Evolutionary conservation across 2,888 invertebrate genomes (phyloP).

Genomic region (Apotomis betuletana): DNA sequence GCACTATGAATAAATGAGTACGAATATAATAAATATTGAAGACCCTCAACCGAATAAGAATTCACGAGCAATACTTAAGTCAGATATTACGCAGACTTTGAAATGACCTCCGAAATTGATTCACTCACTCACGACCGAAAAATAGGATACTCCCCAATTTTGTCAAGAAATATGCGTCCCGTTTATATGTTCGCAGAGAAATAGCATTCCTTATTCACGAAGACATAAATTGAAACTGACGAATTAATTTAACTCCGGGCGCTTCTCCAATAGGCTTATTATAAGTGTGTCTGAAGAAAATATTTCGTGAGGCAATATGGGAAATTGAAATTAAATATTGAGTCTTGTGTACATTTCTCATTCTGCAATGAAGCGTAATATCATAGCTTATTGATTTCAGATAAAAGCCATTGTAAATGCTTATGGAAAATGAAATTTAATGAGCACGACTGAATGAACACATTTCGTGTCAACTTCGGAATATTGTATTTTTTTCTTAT

Average conservation of each 20-base stretch:
- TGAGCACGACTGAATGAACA: no score
- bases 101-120: constrained; percentile 24
- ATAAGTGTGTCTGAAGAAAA: constrained; percentile 11
- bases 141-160: constrained; percentile 26
- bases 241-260: constrained; percentile 28
- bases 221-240: constrained; percentile 37
- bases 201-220: constrained; percentile 29
- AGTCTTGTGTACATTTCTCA: background rate
- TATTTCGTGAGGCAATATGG: constrained; percentile 5
- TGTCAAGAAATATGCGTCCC: constrained; percentile 26
- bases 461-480: no score
- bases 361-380: background rate
- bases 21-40: background rate
- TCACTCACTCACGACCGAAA: constrained; percentile 29
- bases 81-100: constrained; percentile 3
- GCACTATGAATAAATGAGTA: background rate
- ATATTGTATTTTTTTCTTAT: no score
- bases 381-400: background rate
- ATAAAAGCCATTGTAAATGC: no score
- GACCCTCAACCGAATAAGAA: background rate
- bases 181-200: constrained; percentile 11
- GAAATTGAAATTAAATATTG: constrained; percentile 6
- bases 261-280: constrained; percentile 19
- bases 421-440: no score
- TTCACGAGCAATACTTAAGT: background rate